Conservation (phyloP, 2,888 invertebrate genomes). For the Tethea ocularis region DNA sequence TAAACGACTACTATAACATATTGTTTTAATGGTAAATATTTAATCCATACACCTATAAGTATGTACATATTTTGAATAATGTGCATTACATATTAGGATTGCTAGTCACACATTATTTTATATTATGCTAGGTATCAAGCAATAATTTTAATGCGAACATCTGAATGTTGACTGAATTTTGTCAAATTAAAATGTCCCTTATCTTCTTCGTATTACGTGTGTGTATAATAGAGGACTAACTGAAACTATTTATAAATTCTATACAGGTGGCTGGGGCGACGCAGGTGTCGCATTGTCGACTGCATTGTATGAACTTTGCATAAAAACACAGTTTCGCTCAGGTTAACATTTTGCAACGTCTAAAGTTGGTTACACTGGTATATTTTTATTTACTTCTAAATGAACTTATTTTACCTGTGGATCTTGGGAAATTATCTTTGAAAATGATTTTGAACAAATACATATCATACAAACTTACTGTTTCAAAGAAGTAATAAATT, state of each 20-base stretch:
- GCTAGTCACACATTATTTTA: constrained; percentile 1
- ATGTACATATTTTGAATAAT: not conserved
- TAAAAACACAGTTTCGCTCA: constrained; percentile 56
- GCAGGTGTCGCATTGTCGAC: constrained; percentile 76
- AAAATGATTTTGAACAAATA: not conserved
- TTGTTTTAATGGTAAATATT: no score
- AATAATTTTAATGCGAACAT: constrained; percentile 10
- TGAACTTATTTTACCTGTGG: not conserved
- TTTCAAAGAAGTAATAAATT: no score
- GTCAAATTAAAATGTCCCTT: constrained; percentile 9
- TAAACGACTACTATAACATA: no score
- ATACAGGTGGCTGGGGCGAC: constrained; percentile 65
- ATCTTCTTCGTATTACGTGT: constrained; percentile 25
- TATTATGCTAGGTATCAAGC: constrained; percentile 2
- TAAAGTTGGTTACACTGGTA: not conserved
- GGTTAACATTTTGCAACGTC: constrained; percentile 13
- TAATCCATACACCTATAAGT: no score
- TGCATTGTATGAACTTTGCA: constrained; percentile 72
- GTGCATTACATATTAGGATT: constrained; percentile 3
- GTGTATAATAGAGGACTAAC: constrained; percentile 47
- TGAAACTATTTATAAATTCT: constrained; percentile 72
- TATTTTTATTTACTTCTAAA: not conserved
- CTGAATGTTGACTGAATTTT: constrained; percentile 11
- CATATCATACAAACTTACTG: no score
- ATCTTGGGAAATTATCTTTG: not conserved